Evolutionary conservation across 2,797 vertebrate genomes (phyloP), one percentile per base, ranked within the genome.

Genomic region (Acestrorhynchus altus): DNA sequence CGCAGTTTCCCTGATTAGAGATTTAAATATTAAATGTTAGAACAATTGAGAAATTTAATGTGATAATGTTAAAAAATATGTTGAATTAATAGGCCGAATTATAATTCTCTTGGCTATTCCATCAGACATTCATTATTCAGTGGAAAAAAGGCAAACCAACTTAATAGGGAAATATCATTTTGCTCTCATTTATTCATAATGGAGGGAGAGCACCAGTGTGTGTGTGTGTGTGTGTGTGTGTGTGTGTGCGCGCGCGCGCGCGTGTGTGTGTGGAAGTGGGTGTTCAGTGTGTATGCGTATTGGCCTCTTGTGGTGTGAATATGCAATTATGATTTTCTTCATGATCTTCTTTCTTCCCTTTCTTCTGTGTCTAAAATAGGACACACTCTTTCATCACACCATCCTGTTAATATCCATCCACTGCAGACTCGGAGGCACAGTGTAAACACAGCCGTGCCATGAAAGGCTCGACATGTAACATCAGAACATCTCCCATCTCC

Each of bases 351-450:
- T 46, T 40, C 22, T 56, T 44, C 5, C 13, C 28, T n/a, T 78
- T 77, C 74, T 57, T 15, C 51, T 46, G 49, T 18, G 8, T 24
- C 60, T 66, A 31, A 31, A 66, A 74, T n/a, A 65, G 42, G 64
- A 22, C 65, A 49, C 40, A 68, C 46, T 67, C 72, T 71, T 85
- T 79, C 81, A 86, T 85, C 86, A 78, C 78, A 85, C 75, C 84
- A 83, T 87, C 86, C 83, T 85, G 87, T 88, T 88, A 86, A 89
- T 89, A 89, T 85, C 78, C 67, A 87, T 89, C 81, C 84, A 83
- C 20, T 24, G 77, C 52, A 66, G 77, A 13, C 81, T 20, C 47
- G 35, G 26, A 44, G 20, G 13, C 46, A 31, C 16, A 28, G 46
- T 18, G 44, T 52, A 69, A 31, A 52, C 66, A 31, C 24, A 49